Evolutionary conservation across 2,888 invertebrate genomes (phyloP).

Genomic region (Xylocampa areola): DNA sequence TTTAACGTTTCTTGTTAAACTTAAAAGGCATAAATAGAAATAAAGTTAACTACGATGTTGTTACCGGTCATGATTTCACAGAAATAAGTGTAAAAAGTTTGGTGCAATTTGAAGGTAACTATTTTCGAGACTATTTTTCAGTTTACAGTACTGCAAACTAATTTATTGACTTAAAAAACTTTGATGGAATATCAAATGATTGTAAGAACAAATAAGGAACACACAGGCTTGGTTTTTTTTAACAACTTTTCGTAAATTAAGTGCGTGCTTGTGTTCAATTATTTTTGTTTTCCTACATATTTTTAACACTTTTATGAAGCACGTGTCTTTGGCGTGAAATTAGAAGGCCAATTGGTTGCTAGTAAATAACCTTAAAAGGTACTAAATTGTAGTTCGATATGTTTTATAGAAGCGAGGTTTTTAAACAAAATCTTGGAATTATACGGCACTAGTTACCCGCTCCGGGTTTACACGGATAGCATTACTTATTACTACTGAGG

Average conservation of each 20-base stretch:
- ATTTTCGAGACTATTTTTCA: background rate
- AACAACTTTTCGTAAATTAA: slow-evolving; percentile 23
- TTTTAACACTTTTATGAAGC: slow-evolving; percentile 26
- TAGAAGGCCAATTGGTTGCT: slow-evolving; percentile 35
- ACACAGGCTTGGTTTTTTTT: slow-evolving; percentile 11
- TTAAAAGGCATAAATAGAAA: background rate
- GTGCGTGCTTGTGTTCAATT: slow-evolving; percentile 35
- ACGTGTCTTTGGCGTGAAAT: slow-evolving; percentile 24
- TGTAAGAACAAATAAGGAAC: slow-evolving; percentile 30
- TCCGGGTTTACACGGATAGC: no score
- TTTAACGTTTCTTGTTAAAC: background rate
- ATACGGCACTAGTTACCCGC: no score
- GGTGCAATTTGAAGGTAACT: background rate
- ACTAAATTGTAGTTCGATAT: background rate
- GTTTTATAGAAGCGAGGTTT: no score
- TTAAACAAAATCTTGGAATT: no score
- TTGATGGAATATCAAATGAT: slow-evolving; percentile 4
- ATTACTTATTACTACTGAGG: no score
- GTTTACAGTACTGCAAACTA: background rate
- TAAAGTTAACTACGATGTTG: background rate
- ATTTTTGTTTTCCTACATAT: slow-evolving; percentile 30
- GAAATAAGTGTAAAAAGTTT: slow-evolving; percentile 4
- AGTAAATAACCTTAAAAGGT: slow-evolving; percentile 12
- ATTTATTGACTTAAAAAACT: background rate
- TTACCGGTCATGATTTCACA: slow-evolving; percentile 14